These are phyloP conservation scores for Stictonetta naevosa DNA, from an alignment of 2,113 vertebrate species.

Conservation along the genomic window DNA sequence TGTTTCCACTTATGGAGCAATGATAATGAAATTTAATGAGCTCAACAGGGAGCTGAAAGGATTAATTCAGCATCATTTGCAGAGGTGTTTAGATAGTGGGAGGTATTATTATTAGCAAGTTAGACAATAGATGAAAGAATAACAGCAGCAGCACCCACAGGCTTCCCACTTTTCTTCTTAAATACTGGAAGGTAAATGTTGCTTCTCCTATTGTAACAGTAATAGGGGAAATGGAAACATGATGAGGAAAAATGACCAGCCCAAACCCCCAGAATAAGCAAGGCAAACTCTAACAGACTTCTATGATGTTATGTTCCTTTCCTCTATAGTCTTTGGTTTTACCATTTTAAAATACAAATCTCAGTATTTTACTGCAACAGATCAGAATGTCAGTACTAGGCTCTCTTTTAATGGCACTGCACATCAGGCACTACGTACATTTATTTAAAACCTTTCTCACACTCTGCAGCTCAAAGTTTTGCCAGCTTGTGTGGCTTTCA, in stretches of 20 bases:
- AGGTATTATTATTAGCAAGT: constrained; percentile 4
- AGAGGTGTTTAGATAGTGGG: constrained; percentile 33
- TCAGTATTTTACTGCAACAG: not conserved
- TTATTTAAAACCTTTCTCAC: not conserved
- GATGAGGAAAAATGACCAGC: not conserved
- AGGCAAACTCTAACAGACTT: not conserved
- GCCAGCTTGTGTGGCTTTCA: not conserved
- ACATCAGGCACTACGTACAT: not conserved
- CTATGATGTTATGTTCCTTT: not conserved
- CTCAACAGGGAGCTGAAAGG: constrained; percentile 56
- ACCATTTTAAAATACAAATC: not conserved
- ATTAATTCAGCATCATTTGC: constrained; percentile 60
- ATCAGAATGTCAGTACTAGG: not conserved
- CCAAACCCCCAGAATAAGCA: not conserved
- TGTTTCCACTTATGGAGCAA: constrained; percentile 33
- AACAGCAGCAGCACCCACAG: constrained; percentile 26
- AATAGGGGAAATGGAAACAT: not conserved
- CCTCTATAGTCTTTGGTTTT: not conserved
- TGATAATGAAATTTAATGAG: constrained; percentile 59
- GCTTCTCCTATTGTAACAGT: not conserved
- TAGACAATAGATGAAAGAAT: constrained; percentile 7
- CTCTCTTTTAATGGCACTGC: not conserved
- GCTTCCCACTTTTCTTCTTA: not conserved
- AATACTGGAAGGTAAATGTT: not conserved
- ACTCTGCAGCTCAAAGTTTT: not conserved